Evolutionary conservation across 2,113 vertebrate species (phyloP), one percentile per base, ranked within the genome.

Genomic region (Ranitomeya imitator): DNA sequence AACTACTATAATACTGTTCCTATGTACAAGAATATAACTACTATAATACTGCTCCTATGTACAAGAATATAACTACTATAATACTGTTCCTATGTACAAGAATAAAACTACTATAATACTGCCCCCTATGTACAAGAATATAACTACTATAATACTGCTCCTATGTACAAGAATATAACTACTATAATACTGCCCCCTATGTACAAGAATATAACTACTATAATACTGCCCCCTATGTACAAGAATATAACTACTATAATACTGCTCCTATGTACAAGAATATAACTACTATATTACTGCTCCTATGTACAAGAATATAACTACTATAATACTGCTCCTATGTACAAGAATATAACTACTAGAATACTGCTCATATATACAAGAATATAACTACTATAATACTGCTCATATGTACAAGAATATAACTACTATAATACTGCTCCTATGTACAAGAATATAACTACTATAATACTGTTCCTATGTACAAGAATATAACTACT

Each of bases 401-500:
- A 31, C 26, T 31, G 26, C 26, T 2, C 26, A 1, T 31, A 31
- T 31, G 26, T 31, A 31, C 67, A 69, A 69, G n/a, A 69, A 69
- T 69, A 69, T 26, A 69, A 69, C 67, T 69, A 26, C 67, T 69
- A 69, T 69, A 69, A 69, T 69, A 69, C 67, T 69, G 67, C 67
- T 14, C 67, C 67, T 69, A 69, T 69, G 12, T 26, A 69, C 67
- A 69, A 69, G 67, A 69, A 69, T 69, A 69, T 69, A 69, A 26
- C 67, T 31, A 31, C 26, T 31, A 31, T 31, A 31, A 31, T 31
- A 31, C 26, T 31, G 26, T 2, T 31, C 26, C 26, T 31, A 31
- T 31, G 26, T 31, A 31, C 67, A 69, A 69, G n/a, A 69, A 69
- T 69, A 69, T 26, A 69, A 69, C 67, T 69, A 26, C 67, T 69